A percentile compares a stretch with the other conserved stretches of the same genome.
phyloP scores from a whole-genome alignment of 2,888 invertebrate genomes.

The Caenorhabditis sp. region DNA sequence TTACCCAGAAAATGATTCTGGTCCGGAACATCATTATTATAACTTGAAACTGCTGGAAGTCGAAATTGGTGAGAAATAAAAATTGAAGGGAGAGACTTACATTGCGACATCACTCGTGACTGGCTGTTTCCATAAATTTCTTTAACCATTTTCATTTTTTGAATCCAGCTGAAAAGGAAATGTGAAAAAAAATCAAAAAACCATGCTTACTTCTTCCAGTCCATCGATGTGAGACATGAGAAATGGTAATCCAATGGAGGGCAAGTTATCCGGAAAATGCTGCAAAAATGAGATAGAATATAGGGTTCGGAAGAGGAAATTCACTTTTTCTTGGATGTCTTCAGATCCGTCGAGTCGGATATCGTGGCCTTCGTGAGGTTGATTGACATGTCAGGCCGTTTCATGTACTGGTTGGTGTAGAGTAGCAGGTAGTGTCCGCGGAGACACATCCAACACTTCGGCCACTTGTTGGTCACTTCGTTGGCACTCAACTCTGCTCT shows the following conservation, averaged over 20 bases:
- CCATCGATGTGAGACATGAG: conserved; percentile 68
- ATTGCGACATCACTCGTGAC: conserved; percentile 64
- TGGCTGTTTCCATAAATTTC: conserved; percentile 56
- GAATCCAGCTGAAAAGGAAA: conserved; percentile 65
- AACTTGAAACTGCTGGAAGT: conserved; percentile 68
- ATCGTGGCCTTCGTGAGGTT: conserved; percentile 73
- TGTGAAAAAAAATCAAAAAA: not conserved
- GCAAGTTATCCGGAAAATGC: conserved; percentile 73
- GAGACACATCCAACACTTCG: conserved; percentile 79
- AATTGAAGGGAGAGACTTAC: conserved; percentile 34
- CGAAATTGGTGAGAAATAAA: not conserved
- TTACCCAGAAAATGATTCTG: conserved; percentile 42
- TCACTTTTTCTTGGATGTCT: conserved; percentile 80
- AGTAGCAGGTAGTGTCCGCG: conserved; percentile 71
- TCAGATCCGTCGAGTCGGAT: conserved; percentile 73
- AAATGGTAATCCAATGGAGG: conserved; percentile 71
- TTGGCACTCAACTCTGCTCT: conserved; percentile 65
- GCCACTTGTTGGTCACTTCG: conserved; percentile 77
- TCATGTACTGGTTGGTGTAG: conserved; percentile 76
- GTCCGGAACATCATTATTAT: conserved; percentile 57
- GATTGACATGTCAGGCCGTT: conserved; percentile 75
- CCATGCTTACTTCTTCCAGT: conserved; percentile 69
- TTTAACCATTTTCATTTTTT: conserved; percentile 66
- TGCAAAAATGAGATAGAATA: conserved; percentile 54
- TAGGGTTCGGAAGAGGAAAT: conserved; percentile 8